phyloP scores from a whole-genome alignment of 2,797 vertebrate species.

The Sebastes oblongus region DNA sequence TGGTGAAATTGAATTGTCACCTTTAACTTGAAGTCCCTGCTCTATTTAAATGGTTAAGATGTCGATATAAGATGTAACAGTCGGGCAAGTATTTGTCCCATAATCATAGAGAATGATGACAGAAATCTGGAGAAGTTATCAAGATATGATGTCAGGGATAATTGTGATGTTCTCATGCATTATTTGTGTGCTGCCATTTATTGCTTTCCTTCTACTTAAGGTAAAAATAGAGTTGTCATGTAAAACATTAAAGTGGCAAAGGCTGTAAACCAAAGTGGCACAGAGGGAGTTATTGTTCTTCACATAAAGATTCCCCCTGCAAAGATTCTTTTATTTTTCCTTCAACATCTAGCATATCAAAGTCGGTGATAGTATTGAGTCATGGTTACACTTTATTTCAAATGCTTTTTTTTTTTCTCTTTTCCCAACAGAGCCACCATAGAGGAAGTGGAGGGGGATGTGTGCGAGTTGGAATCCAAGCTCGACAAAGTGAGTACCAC shows the following conservation, averaged over 20 bases:
- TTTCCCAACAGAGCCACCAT: conserved; percentile 88
- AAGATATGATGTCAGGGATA: background rate
- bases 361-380: background rate
- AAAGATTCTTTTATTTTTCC: background rate
- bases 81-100: background rate
- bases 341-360: background rate
- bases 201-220: background rate
- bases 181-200: background rate
- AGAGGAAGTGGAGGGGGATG: conserved; percentile 98
- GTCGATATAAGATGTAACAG: background rate
- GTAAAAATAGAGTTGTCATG: background rate
- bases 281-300: background rate
- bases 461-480: conserved; percentile 95
- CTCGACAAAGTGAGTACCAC: conserved; percentile 94
- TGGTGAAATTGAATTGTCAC: background rate
- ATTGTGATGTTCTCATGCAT: background rate
- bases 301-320: background rate
- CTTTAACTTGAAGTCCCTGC: background rate
- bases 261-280: background rate
- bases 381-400: conserved; percentile 16
- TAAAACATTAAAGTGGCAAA: background rate
- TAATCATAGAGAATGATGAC: background rate
- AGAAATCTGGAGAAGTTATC: background rate
- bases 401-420: conserved; percentile 11
- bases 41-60: background rate